Evolutionary conservation across 1,140 invertebrate genomes (phyloP), one percentile per base, ranked within the genome.

Genomic region (Neodiprion fabricii): DNA sequence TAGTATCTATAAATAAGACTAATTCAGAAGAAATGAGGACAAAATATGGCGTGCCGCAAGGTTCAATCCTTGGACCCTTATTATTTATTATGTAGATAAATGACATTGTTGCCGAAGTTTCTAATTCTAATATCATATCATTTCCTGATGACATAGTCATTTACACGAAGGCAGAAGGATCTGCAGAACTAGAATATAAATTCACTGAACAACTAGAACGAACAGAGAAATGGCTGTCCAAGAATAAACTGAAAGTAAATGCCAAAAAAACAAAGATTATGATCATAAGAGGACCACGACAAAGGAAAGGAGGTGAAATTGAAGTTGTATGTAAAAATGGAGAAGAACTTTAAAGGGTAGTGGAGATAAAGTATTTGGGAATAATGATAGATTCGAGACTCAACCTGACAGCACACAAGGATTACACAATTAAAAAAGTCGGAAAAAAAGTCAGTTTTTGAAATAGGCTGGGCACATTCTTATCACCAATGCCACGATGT

Each of bases 221-320:
- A 11, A 11, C n/a, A 61, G 53, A 61, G 53, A n/a, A 61, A 61
- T 61, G n/a, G 10, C n/a, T 61, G 10, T 11, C 10, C n/a, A 61
- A n/a, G n/a, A 61, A 61, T 61, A 61, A 61, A 61, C 53, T 61
- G 53, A 61, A 61, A 61, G n/a, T 61, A n/a, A 61, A 61, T 61
- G 53, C n/a, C 10, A 1, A 11, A 61, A 61, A 61, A n/a, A 61
- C 53, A 61, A 61, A 61, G n/a, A 11, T 61, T 61, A 61, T 61
- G 53, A 61, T 61, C n/a, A 61, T 61, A 61, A 61, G 53, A 61
- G 10, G n/a, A 11, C 53, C 10, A 61, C 10, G n/a, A 61, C 53
- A 61, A 61, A 11, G n/a, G 10, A 11, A 11, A n/a, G 53, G 53
- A 61, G n/a, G n/a, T 61, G 53, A 61, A 11, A n/a, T 61, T 11